These are phyloP conservation scores for Genyomyrus donnyi DNA, from an alignment of 2,113 vertebrate genomes.

Conservation along the genomic window DNA sequence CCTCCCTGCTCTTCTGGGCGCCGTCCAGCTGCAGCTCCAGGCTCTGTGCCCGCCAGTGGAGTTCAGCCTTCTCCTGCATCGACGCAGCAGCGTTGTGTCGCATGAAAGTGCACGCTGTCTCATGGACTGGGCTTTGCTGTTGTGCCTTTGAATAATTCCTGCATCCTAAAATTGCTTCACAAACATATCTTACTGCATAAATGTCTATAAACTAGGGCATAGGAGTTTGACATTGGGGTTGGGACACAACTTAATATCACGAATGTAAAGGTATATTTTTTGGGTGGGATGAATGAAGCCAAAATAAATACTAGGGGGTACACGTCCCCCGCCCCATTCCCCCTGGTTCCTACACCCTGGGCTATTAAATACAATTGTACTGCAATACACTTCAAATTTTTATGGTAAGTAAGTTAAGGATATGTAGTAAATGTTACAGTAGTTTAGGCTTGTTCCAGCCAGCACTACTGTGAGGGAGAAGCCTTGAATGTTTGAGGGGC, in stretches of 20 bases:
- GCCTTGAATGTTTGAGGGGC: neutral
- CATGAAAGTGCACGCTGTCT: neutral
- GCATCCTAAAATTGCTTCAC: neutral
- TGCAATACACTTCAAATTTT: neutral
- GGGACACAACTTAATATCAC: neutral
- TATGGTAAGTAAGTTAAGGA: neutral
- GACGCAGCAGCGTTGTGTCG: neutral
- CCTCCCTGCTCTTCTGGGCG: constrained; percentile 27
- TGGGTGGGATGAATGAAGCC: neutral
- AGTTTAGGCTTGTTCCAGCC: neutral
- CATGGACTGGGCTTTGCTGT: neutral
- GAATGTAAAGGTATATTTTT: neutral
- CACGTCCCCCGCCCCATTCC: neutral
- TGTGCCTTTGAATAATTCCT: neutral
- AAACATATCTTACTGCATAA: neutral
- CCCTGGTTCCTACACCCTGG: neutral
- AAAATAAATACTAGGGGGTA: neutral
- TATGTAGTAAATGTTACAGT: neutral
- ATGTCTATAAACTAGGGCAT: neutral
- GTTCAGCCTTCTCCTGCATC: constrained; percentile 50
- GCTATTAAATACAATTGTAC: neutral
- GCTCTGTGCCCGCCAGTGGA: constrained; percentile 40
- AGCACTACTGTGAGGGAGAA: neutral
- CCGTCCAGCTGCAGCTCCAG: constrained; percentile 40
- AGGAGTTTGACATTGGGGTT: neutral